Base-by-base conservation (phyloP, 2,797 vertebrate species). In the Ambastaia sidthimunki region DNA sequence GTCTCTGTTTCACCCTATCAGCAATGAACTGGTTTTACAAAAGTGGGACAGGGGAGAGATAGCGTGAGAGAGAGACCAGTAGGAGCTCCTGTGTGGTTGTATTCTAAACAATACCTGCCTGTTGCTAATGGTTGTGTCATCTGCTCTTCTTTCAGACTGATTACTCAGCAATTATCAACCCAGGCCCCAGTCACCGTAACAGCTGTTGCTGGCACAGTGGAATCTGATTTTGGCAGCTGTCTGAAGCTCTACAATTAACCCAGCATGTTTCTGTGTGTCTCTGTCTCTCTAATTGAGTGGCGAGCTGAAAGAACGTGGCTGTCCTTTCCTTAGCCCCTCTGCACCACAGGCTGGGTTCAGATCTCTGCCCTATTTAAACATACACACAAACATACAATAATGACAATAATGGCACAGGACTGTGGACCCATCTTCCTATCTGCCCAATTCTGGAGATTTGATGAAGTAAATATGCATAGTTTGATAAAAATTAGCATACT, bases 171-270 rank as follows among this genome's bases (percentile, higher is more conserved):
- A 93, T 94, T 95, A 94, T 90, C 92, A 90, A 52, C 81, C 71
- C 89, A 89, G 85, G 83, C 89, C 92, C 92, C 75, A 73, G 93
- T 93, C 91, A 91, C 91, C 88, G 90, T 93, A 92, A 93, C 92
- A 92, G 94, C 93, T 90, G 90, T 90, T 85, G 89, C 88, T 90
- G 91, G 91, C 92, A 95, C 94, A 95, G 95, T 93, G 88, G 93
- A 73, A 28, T 85, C 91, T 85, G 83, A 92, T 87, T 89, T 90
- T 93, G 93, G 92, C 94, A 94, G 94, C 94, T 94, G 93, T 86
- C 88, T 92, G 90, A 91, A 90, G 92, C 91, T 92, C 92, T 90
- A 91, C 93, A 93, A 95, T 94, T 95, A 95, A 94, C 93, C 92
- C 92, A 78, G 91, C 88, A 93, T 93, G 92, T 90, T 91, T 91